These are phyloP conservation scores for Oscheius sp. DNA, from an alignment of 2,888 invertebrate genomes.

Conservation along the genomic window DNA sequence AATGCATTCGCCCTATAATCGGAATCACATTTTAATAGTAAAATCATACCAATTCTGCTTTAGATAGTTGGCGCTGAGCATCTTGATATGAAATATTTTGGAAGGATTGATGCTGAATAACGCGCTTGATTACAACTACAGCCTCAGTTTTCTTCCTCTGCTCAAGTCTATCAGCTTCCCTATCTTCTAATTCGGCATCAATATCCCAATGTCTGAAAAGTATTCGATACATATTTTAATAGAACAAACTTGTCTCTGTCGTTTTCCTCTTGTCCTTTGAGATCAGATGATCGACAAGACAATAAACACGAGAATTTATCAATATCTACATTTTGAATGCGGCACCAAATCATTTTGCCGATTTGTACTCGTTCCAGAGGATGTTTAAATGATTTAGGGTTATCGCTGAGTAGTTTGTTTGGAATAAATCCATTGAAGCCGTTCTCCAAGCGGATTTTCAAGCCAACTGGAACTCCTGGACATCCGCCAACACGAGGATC, in stretches of 20 bases:
- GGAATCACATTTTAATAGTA: not conserved
- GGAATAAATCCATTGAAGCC: slow-evolving; percentile 88
- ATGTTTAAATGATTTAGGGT: slow-evolving; percentile 81
- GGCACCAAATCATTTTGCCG: slow-evolving; percentile 75
- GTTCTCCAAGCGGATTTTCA: slow-evolving; percentile 86
- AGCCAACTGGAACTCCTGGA: slow-evolving; percentile 92
- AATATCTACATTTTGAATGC: slow-evolving; percentile 89
- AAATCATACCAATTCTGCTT: slow-evolving; percentile 81
- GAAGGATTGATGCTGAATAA: slow-evolving; percentile 96
- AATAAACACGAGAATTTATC: slow-evolving; percentile 85
- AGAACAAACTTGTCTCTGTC: slow-evolving; percentile 4
- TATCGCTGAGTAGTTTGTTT: slow-evolving; percentile 90
- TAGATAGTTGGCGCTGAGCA: slow-evolving; percentile 87
- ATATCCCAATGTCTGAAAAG: slow-evolving; percentile 36
- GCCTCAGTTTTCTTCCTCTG: slow-evolving; percentile 75
- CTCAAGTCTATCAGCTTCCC: slow-evolving; percentile 83
- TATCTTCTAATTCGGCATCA: slow-evolving; percentile 73
- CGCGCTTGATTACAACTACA: slow-evolving; percentile 88
- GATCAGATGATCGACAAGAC: slow-evolving; percentile 89
- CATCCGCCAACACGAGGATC: slow-evolving; percentile 75
- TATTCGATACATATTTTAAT: not conserved
- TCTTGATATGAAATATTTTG: slow-evolving; percentile 93
- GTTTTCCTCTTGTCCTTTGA: slow-evolving; percentile 83
- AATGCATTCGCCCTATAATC: slow-evolving; percentile 83
- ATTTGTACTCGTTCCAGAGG: slow-evolving; percentile 85